These are phyloP conservation scores for Dendrocincla tyrannina DNA, from an alignment of 2,797 vertebrate genomes.

Conservation along the genomic window DNA sequence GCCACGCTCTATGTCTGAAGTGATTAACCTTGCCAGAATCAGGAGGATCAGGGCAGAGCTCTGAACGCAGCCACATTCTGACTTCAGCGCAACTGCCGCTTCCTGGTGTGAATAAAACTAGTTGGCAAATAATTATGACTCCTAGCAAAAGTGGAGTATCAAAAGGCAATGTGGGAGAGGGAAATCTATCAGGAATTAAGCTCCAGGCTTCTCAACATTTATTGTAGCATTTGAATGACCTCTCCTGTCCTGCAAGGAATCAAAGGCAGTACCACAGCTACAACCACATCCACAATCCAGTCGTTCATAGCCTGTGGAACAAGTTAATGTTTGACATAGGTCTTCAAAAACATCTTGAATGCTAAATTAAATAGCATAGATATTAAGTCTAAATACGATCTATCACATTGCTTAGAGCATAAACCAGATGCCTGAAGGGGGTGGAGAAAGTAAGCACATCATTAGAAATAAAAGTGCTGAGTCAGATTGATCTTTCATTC, in stretches of 20 bases:
- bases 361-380: background rate
- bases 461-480: background rate
- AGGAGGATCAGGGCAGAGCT: background rate
- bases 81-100: background rate
- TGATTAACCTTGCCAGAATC: background rate
- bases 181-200: background rate
- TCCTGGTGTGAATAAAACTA: background rate
- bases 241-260: background rate
- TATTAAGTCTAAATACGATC: background rate
- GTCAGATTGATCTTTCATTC: background rate
- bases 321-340: background rate
- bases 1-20: rapidly evolving
- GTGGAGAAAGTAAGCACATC: background rate
- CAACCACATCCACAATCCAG: background rate
- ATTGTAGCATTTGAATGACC: background rate
- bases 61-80: rapidly evolving
- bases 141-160: background rate
- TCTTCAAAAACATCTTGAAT: background rate
- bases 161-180: background rate
- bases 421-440: background rate
- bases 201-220: background rate
- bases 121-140: background rate
- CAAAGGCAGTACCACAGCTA: background rate
- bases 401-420: background rate
- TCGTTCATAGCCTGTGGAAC: background rate